Evolutionary conservation across 2,888 invertebrate genomes (phyloP), one percentile per base, ranked within the genome.

Genomic region (Electrophaes corylata): DNA sequence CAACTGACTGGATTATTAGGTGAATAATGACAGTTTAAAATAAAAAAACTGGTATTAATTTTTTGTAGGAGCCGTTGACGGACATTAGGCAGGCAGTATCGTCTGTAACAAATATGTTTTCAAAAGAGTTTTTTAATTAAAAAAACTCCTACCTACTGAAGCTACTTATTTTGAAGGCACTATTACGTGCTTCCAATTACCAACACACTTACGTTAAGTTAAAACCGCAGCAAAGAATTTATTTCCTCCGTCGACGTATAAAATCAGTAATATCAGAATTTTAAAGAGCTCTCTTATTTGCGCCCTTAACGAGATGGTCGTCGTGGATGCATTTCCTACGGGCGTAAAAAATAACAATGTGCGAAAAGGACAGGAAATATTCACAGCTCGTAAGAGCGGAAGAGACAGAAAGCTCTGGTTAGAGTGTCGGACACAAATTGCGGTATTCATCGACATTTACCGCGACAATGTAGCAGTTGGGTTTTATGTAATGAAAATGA

Each of bases 401-500:
- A 65, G 54, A 57, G 60, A 55, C 54, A 59, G 14, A 41, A 20
- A 14, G 23, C 14, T 6, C 18, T 8, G 39, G 52, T 48, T 51
- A 62, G 65, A 62, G 65, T 57, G 66, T 64, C 60, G 62, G 59
- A 64, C 62, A 65, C 65, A 68, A 72, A 70, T 72, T 67, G 68
- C 66, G 73, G 69, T 65, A 66, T 62, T 69, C 70, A 65, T 68
- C 61, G 68, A 64, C 62, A 65, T 69, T 56, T 65, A 69, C 56
- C 63, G 63, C 64, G 65, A 66, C 57, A 61, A 59, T 63, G 60
- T 48, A 53, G 58, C 62, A 67, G 62, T 75, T 73, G 41, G 59
- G 63, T 78, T 80, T 80, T 74, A 79, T 77, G 71, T 70, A 70
- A 76, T 76, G 78, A 77, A 76, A 79, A 78, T 75, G 72, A 73